A percentile compares a stretch with the other conserved stretches of the same genome.
Evolutionary conservation across 2,888 invertebrate genomes (phyloP).

Genomic region (Heliconius charithonia): DNA sequence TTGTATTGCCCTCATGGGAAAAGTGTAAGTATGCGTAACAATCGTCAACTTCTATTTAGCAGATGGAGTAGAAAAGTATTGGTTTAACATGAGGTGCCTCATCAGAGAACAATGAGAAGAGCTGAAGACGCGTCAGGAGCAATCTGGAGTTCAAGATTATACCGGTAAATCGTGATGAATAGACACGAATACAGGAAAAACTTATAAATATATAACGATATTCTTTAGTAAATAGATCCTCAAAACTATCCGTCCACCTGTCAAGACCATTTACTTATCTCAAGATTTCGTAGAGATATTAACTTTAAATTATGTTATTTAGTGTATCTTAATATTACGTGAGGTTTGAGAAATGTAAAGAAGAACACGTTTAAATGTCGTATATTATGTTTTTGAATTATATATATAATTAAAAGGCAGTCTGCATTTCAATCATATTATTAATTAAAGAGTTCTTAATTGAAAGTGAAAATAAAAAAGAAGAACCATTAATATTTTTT

Average conservation of each 20-base stretch:
- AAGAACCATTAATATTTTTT: no score
- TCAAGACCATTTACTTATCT: no score
- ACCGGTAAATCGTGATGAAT: not conserved
- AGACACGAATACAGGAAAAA: not conserved
- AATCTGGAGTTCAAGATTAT: not conserved
- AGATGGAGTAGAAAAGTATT: not conserved
- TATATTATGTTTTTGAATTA: no score
- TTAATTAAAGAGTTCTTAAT: no score
- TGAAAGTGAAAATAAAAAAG: no score
- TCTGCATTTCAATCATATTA: no score
- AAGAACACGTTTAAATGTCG: not conserved
- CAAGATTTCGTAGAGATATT: no score
- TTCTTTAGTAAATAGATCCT: not conserved
- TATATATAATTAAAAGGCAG: no score
- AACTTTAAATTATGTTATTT: no score
- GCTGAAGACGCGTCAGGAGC: not conserved
- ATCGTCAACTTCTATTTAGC: not conserved
- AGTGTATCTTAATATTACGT: not conserved
- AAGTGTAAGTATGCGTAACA: not conserved
- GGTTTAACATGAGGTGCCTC: not conserved
- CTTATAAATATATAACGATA: not conserved
- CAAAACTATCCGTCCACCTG: no score
- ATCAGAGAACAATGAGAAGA: not conserved
- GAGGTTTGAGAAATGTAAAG: not conserved
- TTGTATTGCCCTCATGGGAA: not conserved